A percentile compares a stretch with the other conserved stretches of the same genome.
These are phyloP conservation scores for Andrena praecox DNA, from an alignment of 2,888 invertebrate genomes.

Conservation along the genomic window DNA sequence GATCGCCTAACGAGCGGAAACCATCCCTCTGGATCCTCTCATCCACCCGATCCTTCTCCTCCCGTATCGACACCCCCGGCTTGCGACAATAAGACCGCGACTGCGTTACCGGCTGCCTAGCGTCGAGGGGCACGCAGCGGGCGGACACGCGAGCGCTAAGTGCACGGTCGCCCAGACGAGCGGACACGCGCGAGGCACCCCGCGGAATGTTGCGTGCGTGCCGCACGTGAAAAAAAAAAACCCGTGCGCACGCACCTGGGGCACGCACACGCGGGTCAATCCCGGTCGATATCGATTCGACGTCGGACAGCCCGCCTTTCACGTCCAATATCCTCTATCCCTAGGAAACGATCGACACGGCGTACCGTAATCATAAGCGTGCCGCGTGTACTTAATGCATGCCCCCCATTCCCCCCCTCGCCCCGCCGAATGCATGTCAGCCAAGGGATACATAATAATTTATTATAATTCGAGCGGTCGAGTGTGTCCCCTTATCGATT, in stretches of 20 bases:
- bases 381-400: conserved; percentile 1
- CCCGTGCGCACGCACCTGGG: conserved; percentile 6
- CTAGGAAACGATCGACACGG: conserved; percentile 31
- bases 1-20: neutral
- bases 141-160: conserved; percentile 15
- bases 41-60: neutral
- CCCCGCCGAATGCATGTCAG: neutral
- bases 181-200: conserved; percentile 22
- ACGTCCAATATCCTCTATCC: conserved; percentile 39
- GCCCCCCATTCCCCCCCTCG: neutral
- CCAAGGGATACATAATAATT: conserved; percentile 33
- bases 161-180: conserved; percentile 7
- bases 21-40: too few species aligned
- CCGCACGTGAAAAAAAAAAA: conserved; percentile 31
- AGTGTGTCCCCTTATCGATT: conserved; percentile 24
- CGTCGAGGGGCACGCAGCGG: conserved; percentile 17
- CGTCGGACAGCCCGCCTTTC: conserved; percentile 53
- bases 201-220: conserved; percentile 46
- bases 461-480: conserved; percentile 37
- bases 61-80: neutral
- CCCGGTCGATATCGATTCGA: conserved; percentile 47
- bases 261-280: conserved; percentile 4
- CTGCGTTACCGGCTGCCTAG: conserved; percentile 13
- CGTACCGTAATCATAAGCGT: conserved; percentile 25
- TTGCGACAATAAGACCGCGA: conserved; percentile 27